These are phyloP conservation scores for Eudemis profundana DNA, from an alignment of 2,888 invertebrate genomes.

Conservation along the genomic window DNA sequence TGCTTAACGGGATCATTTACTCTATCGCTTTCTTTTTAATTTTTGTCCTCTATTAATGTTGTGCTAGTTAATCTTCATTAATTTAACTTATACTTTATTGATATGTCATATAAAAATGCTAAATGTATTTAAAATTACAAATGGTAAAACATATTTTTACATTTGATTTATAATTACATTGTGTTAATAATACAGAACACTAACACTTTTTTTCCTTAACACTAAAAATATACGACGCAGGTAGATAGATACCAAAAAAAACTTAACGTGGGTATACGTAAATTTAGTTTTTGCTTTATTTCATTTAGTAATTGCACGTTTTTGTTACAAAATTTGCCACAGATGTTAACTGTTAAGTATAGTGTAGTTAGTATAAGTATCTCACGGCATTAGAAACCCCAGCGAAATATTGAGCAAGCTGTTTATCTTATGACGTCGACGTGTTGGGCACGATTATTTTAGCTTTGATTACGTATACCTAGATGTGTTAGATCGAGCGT, in stretches of 20 bases:
- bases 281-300: not conserved
- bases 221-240: not conserved
- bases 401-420: conserved; percentile 25
- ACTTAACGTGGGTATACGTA: not conserved
- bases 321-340: no score
- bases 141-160: no score
- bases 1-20: conserved; percentile 47
- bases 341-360: not conserved
- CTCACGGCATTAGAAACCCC: conserved; percentile 14
- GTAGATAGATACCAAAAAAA: not conserved
- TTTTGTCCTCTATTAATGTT: not conserved
- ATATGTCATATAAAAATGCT: not conserved
- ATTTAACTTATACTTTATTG: not conserved
- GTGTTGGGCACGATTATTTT: conserved; percentile 33
- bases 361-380: not conserved
- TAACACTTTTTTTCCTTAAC: not conserved
- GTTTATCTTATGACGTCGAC: conserved; percentile 39
- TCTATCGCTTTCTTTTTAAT: conserved; percentile 13
- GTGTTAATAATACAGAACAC: not conserved
- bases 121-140: not conserved
- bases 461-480: conserved; percentile 48
- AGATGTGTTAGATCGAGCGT: conserved; percentile 50
- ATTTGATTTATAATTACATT: not conserved
- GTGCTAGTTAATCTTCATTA: not conserved
- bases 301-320: no score